These are phyloP conservation scores for Etheostoma cragini DNA, from an alignment of 2,113 vertebrate genomes.

Conservation along the genomic window DNA sequence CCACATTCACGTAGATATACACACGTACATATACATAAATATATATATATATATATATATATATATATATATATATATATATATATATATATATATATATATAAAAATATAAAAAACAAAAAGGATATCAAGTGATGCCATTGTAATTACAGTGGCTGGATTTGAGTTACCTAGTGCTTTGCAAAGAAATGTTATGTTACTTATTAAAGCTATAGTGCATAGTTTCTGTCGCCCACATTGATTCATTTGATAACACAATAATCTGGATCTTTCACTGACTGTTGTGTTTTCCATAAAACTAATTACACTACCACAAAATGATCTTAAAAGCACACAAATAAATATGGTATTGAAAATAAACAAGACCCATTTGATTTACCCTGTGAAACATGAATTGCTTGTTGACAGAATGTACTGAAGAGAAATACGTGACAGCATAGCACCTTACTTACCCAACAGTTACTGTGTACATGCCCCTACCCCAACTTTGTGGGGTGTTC, in stretches of 20 bases:
- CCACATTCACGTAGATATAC: neutral
- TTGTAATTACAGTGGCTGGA: neutral
- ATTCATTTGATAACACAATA: neutral
- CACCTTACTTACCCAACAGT: neutral
- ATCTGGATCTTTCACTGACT: neutral
- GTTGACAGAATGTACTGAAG: neutral
- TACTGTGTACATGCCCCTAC: neutral
- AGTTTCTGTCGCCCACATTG: neutral
- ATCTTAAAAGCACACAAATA: neutral
- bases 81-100: no score
- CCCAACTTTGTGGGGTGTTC: neutral
- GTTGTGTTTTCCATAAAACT: neutral
- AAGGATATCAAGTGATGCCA: neutral
- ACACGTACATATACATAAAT: no score
- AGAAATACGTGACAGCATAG: neutral
- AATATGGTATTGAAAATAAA: neutral
- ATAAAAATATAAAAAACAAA: neutral
- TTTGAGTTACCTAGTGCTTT: neutral
- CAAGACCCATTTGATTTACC: neutral
- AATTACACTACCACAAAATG: neutral
- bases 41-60: neutral
- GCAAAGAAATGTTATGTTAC: neutral
- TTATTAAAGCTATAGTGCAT: neutral
- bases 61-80: no score
- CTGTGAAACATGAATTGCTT: neutral